A percentile compares a stretch with the other conserved stretches of the same genome.
phyloP scores from a whole-genome alignment of 30 jellyfish, hydroid and myxozoan genomes.

The Clytia hemisphaerica region DNA sequence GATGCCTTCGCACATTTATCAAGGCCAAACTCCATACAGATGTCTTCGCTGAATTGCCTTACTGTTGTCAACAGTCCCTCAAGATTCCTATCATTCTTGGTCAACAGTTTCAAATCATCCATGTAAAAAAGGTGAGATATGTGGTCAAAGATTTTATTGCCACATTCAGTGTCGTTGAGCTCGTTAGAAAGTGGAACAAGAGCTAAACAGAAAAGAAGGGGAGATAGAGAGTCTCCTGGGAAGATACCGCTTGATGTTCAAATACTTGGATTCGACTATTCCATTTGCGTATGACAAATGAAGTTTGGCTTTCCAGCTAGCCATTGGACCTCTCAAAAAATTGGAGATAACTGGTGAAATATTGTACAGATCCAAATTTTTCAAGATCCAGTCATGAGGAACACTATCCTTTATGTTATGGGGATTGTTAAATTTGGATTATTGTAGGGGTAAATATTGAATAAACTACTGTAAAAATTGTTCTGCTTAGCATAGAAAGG shows the following conservation, averaged over 20 bases:
- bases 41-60: slow-evolving; percentile 26
- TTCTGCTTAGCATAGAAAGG: too few relatives aligned
- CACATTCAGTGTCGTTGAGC: slow-evolving; percentile 25
- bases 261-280: not conserved
- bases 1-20: slow-evolving; percentile 34
- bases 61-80: slow-evolving; percentile 20
- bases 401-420: too few relatives aligned
- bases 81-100: slow-evolving; percentile 6
- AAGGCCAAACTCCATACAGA: slow-evolving; percentile 31
- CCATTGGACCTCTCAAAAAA: slow-evolving; percentile 2
- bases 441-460: too few relatives aligned
- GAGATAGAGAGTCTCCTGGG: slow-evolving; percentile 37
- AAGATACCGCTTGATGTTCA: slow-evolving; percentile 13
- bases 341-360: too few relatives aligned
- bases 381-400: slow-evolving; percentile 17
- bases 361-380: not conserved
- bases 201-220: slow-evolving; percentile 21
- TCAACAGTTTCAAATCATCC: too few relatives aligned
- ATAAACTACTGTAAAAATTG: too few relatives aligned
- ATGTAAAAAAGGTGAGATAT: slow-evolving; percentile 24
- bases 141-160: not conserved
- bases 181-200: too few relatives aligned
- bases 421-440: too few relatives aligned
- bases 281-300: slow-evolving; percentile 4
- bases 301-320: slow-evolving; percentile 16